Evolutionary conservation across 2,888 invertebrate species (phyloP).

Genomic region (Apodemia zela): DNA sequence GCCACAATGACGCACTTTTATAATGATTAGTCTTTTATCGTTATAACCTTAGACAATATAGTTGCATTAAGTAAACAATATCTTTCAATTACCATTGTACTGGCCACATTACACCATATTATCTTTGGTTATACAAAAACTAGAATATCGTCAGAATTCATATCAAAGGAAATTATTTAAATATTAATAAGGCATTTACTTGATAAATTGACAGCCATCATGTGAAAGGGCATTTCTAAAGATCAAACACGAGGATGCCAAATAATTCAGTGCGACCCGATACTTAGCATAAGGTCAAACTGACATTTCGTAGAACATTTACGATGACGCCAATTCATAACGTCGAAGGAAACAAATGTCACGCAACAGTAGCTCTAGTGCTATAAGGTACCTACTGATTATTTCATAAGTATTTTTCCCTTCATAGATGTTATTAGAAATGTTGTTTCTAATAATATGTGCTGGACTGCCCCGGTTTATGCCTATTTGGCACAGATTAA

Average conservation of each 20-base stretch:
- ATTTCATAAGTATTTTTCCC: no score
- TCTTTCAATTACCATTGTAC: no score
- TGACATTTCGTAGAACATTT: conserved; percentile 74
- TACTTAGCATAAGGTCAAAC: conserved; percentile 77
- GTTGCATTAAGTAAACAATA: no score
- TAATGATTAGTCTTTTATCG: no score
- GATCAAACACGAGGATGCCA: conserved; percentile 59
- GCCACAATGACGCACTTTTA: no score
- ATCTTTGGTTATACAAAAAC: neutral
- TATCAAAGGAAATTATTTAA: conserved; percentile 17
- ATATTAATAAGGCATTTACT: conserved; percentile 35
- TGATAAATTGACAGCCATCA: conserved; percentile 61
- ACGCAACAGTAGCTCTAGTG: neutral
- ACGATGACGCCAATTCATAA: conserved; percentile 31
- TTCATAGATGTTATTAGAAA: no score
- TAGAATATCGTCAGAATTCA: neutral
- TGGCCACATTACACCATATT: no score
- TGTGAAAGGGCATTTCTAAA: conserved; percentile 64
- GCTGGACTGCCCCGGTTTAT: no score
- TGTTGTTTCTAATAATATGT: no score
- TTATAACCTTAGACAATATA: no score
- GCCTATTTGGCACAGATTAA: no score
- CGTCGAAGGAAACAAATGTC: conserved; percentile 3
- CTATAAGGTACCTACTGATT: no score
- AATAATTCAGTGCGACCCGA: conserved; percentile 60